Conservation (phyloP, 1,140 invertebrate genomes). For the Drosophila nannoptera region DNA sequence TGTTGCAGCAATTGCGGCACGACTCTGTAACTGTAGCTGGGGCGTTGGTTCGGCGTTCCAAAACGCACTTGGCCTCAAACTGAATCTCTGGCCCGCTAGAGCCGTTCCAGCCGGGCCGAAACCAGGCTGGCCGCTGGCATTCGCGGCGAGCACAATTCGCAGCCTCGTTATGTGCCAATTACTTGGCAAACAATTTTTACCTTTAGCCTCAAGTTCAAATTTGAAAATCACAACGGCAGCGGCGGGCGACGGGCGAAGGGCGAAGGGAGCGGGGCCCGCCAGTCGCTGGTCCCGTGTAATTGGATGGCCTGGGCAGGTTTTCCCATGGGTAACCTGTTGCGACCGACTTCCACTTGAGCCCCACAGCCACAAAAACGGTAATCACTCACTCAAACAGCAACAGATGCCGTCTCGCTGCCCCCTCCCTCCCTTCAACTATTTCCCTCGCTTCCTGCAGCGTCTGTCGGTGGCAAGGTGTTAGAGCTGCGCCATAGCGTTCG, state of each 20-base stretch:
- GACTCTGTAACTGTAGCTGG: constrained; percentile 49
- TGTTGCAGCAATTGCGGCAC: constrained; percentile 38
- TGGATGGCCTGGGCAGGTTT: constrained; percentile 59
- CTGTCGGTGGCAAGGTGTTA: constrained; percentile 59
- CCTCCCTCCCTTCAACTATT: background rate
- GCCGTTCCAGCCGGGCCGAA: too few species aligned
- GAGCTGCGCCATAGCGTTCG: constrained; percentile 52
- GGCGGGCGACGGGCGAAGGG: constrained; percentile 10
- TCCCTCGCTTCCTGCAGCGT: constrained; percentile 1
- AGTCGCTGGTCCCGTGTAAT: constrained; percentile 52
- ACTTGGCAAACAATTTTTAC: constrained; percentile 78
- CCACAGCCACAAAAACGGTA: constrained; percentile 52
- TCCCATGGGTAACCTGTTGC: constrained; percentile 77
- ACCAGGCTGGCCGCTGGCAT: background rate
- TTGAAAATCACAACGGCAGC: constrained; percentile 70
- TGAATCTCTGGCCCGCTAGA: too few species aligned
- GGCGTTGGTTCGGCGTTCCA: constrained; percentile 48
- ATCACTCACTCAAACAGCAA: constrained; percentile 67
- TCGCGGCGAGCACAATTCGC: constrained; percentile 31
- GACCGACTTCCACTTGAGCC: constrained; percentile 45
- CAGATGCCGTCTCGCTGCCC: background rate
- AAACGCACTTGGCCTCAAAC: constrained; percentile 30
- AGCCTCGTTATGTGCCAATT: constrained; percentile 73
- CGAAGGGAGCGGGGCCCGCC: background rate
- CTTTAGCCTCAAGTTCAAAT: constrained; percentile 78